Percentiles rank a stretch among this genome's conserved stretches.
phyloP scores from a whole-genome alignment of 2,888 invertebrate species.

The Rhodophaea formosa region DNA sequence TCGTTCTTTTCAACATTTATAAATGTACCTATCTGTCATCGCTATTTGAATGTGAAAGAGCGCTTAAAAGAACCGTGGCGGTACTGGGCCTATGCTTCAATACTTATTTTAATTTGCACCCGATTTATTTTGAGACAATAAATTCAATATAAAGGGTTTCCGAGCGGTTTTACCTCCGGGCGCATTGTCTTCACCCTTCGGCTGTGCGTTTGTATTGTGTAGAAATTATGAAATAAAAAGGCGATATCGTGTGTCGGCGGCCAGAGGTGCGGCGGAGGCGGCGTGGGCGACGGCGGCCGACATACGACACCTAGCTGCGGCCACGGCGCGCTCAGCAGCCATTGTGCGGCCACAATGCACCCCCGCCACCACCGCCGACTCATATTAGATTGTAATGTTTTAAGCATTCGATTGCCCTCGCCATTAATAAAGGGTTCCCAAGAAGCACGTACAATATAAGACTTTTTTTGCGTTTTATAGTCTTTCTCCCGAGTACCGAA shows the following conservation, averaged over 20 bases:
- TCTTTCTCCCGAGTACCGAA: constrained; percentile 68
- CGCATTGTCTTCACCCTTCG: constrained; percentile 79
- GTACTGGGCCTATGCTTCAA: constrained; percentile 51
- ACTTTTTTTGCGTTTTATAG: constrained; percentile 63
- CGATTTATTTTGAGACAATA: constrained; percentile 80
- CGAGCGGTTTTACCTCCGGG: constrained; percentile 77
- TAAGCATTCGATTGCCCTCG: constrained; percentile 79
- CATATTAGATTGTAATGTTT: constrained; percentile 77
- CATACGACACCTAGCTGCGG: constrained; percentile 58
- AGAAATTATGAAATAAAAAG: constrained; percentile 79
- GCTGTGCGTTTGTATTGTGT: constrained; percentile 71
- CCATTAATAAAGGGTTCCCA: constrained; percentile 75
- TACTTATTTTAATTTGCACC: constrained; percentile 79
- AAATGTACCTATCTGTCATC: constrained; percentile 24
- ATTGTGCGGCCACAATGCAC: constrained; percentile 57
- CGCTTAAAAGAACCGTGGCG: constrained; percentile 44
- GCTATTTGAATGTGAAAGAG: constrained; percentile 41
- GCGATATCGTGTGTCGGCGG: constrained; percentile 75
- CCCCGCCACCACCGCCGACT: constrained; percentile 49
- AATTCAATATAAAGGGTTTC: constrained; percentile 77
- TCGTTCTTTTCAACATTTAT: constrained; percentile 5
- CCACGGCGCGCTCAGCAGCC: constrained; percentile 40
- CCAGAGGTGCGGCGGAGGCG: constrained; percentile 51
- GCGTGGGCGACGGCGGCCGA: constrained; percentile 46
- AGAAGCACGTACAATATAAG: constrained; percentile 65